A percentile compares a stretch with the other conserved stretches of the same genome.
phyloP scores from a whole-genome alignment of 2,888 invertebrate genomes.

The Petrolisthes cinctipes region DNA sequence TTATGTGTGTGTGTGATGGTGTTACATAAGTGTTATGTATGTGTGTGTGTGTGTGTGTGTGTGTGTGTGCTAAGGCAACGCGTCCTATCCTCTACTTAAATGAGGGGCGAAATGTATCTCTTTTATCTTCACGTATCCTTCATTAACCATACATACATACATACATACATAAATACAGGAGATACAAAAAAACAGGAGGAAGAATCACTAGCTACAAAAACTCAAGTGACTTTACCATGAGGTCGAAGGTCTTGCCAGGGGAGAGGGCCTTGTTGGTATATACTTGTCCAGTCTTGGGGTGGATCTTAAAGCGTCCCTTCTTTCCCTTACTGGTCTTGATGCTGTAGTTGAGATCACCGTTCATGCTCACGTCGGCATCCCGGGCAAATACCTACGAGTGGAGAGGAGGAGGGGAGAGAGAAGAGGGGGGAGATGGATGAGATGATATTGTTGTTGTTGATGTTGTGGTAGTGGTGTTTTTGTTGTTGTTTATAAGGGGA shows the following conservation, averaged over 20 bases:
- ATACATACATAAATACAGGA: background rate
- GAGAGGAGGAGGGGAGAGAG: no score
- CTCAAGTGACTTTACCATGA: slow-evolving; percentile 44
- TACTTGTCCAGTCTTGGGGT: slow-evolving; percentile 54
- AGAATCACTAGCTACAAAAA: background rate
- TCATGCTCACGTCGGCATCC: slow-evolving; percentile 55
- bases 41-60: background rate
- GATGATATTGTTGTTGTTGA: no score
- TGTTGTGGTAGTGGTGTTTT: no score
- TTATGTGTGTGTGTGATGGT: no score
- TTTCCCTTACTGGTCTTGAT: slow-evolving; percentile 51
- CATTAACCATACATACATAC: background rate
- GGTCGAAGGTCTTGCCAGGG: slow-evolving; percentile 53
- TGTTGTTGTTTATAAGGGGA: no score
- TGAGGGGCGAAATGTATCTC: background rate
- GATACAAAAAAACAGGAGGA: background rate
- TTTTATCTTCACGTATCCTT: background rate
- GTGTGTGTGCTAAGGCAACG: no score
- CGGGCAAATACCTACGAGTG: slow-evolving; percentile 57
- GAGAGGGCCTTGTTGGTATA: slow-evolving; percentile 51
- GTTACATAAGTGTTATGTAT: no score
- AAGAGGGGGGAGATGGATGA: no score
- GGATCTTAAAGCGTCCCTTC: slow-evolving; percentile 55
- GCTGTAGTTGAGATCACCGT: slow-evolving; percentile 61
- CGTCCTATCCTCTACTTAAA: no score